These are phyloP conservation scores for Phaenicophaeus curvirostris DNA, from an alignment of 2,797 vertebrate species.

Conservation along the genomic window DNA sequence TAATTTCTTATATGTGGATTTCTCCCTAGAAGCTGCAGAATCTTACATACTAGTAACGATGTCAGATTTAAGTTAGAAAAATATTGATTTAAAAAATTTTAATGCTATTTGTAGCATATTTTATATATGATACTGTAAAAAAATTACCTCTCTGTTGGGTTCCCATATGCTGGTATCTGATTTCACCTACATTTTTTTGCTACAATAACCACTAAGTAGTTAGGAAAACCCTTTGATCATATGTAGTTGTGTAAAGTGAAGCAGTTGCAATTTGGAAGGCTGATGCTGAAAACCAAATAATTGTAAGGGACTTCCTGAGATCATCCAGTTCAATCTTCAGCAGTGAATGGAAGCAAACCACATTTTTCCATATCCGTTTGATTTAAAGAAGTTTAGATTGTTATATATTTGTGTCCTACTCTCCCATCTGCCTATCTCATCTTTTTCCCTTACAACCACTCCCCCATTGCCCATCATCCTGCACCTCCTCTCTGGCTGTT, in stretches of 20 bases:
- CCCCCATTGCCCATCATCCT: not conserved
- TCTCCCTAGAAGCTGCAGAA: not conserved
- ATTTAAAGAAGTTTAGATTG: not conserved
- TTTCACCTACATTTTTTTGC: not conserved
- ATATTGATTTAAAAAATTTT: not conserved
- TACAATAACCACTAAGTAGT: not conserved
- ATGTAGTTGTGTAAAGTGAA: not conserved
- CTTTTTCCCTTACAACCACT: not conserved
- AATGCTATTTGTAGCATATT: not conserved
- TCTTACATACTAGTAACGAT: not conserved
- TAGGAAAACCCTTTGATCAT: not conserved
- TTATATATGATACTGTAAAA: not conserved
- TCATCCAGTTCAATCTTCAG: not conserved
- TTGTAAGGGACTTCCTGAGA: not conserved
- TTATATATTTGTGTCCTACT: not conserved
- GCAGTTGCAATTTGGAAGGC: not conserved
- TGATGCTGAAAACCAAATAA: not conserved
- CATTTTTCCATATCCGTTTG: not conserved
- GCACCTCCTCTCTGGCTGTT: not conserved
- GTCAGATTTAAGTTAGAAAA: not conserved
- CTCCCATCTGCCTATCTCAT: not conserved
- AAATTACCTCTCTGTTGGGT: not conserved
- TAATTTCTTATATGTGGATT: not conserved
- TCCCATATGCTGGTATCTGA: not conserved
- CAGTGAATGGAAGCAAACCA: not conserved